Base-by-base conservation (phyloP, 2,113 vertebrate genomes). In the Dendropsophus ebraccatus region DNA sequence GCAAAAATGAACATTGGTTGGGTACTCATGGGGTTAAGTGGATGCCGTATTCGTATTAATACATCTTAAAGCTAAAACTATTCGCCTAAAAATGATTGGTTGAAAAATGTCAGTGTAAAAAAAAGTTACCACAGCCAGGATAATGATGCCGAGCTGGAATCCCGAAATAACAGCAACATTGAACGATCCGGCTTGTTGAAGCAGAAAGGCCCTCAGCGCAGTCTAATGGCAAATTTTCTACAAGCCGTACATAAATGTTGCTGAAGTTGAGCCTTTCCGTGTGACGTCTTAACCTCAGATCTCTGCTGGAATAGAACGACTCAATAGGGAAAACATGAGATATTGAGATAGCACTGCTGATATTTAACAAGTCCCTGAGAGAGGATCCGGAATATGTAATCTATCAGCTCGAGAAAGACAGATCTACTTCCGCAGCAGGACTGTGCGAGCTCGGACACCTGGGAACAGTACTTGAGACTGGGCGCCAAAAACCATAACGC, bases 331-430 rank as follows among this genome's bases (percentile, higher is more conserved):
- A 70, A 80, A 83, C 60, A 5, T 56, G 50, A 74, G 69, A 45
- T 25, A 70, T 50, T 13, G 30, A 35, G 76, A 80, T 52, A 67
- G 45, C 30, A 50, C 23, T n/a, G 25, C 50, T 49, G 60, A 67
- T 77, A 54, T 50, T 70, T 86, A 86, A 86, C 84, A 80, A 86
- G 84, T 86, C 50, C 84, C 84, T 86, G 1, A 52, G 84, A 86
- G 77, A 73, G 65, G 28, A 47, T 14, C 14, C 32, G 19, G n/a
- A 65, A 65, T 52, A 73, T 78, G 73, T 58, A 60, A 67, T 77
- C 17, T 65, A 85, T 77, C 56, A 85, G 73, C 72, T 37, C n/a
- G 21, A 62, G 25, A 76, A 74, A 83, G 69, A 84, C 72, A 84
- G 54, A 84, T 84, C 25, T 23, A 77, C 45, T 50, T 77, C 32